Conservation (phyloP, 1,140 invertebrate genomes). For the Centruroides vittatus region DNA sequence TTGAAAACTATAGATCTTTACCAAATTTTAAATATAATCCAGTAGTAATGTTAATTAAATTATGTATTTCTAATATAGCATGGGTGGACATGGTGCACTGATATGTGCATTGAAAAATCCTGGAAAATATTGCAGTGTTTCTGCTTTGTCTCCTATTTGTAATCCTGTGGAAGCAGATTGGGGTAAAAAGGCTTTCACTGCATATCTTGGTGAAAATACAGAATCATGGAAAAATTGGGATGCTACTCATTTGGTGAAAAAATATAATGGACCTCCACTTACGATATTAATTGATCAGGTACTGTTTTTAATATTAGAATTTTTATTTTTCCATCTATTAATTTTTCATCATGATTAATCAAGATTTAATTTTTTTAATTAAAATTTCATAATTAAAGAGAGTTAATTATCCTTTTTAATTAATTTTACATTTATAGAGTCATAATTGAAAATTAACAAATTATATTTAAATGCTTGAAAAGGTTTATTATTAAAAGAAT, state of each 20-base stretch:
- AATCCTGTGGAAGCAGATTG: conserved; percentile 73
- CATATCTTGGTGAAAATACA: conserved; percentile 58
- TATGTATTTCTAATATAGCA: conserved; percentile 39
- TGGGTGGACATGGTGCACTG: conserved; percentile 95
- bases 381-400: too few relatives aligned
- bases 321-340: background rate
- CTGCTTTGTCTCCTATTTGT: conserved; percentile 92
- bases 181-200: conserved; percentile 75
- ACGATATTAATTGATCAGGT: conserved; percentile 87
- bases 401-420: background rate
- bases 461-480: too few relatives aligned
- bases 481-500: too few relatives aligned
- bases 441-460: too few relatives aligned
- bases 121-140: conserved; percentile 72
- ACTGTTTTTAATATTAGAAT: conserved; percentile 16
- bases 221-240: conserved; percentile 73
- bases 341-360: too few relatives aligned
- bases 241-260: conserved; percentile 63
- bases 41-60: too few relatives aligned
- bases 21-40: background rate
- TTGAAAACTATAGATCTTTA: background rate
- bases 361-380: too few relatives aligned
- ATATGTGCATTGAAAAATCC: conserved; percentile 86
- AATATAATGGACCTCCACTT: conserved; percentile 68
- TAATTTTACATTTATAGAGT: background rate